A percentile compares a stretch with the other conserved stretches of the same genome.
phyloP scores from a whole-genome alignment of 2,888 invertebrate species.

The Drosophila nr. perissopoda region DNA sequence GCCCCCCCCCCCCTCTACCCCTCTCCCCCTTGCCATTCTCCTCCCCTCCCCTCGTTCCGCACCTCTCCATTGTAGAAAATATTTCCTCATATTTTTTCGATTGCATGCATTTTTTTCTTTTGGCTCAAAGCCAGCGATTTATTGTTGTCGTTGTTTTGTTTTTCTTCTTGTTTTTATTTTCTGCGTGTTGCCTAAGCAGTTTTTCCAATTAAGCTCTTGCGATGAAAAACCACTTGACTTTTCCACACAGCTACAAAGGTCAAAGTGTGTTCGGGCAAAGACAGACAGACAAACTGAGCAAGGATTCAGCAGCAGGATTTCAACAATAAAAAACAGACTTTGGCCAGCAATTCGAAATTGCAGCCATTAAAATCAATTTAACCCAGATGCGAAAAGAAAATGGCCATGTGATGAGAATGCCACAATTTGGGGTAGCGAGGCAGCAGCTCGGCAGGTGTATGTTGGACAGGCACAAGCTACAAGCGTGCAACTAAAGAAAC shows the following conservation, averaged over 20 bases:
- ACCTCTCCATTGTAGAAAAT: conserved; percentile 32
- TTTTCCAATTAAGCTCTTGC: conserved; percentile 54
- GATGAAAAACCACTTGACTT: conserved; percentile 67
- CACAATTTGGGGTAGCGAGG: conserved; percentile 30
- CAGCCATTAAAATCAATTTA: conserved; percentile 60
- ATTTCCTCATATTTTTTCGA: conserved; percentile 47
- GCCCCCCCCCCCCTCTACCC: too few relatives aligned
- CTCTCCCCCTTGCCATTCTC: not conserved
- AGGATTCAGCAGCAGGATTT: conserved; percentile 9
- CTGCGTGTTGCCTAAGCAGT: conserved; percentile 34
- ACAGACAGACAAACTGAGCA: conserved; percentile 24
- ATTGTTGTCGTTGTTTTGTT: conserved; percentile 9
- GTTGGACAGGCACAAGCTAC: conserved; percentile 4
- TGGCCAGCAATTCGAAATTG: conserved; percentile 15
- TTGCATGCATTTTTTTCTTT: conserved; percentile 35
- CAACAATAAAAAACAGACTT: conserved; percentile 18
- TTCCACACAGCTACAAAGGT: conserved; percentile 53
- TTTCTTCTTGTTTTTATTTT: conserved; percentile 1
- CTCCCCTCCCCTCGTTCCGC: not conserved
- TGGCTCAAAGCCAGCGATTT: conserved; percentile 41
- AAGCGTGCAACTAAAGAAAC: not conserved
- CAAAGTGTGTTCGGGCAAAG: conserved; percentile 20
- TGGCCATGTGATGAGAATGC: conserved; percentile 30
- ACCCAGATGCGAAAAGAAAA: conserved; percentile 26
- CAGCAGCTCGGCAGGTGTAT: conserved; percentile 27